Evolutionary conservation across 2,113 vertebrate species (phyloP).

Genomic region (Catharus bicknelli): DNA sequence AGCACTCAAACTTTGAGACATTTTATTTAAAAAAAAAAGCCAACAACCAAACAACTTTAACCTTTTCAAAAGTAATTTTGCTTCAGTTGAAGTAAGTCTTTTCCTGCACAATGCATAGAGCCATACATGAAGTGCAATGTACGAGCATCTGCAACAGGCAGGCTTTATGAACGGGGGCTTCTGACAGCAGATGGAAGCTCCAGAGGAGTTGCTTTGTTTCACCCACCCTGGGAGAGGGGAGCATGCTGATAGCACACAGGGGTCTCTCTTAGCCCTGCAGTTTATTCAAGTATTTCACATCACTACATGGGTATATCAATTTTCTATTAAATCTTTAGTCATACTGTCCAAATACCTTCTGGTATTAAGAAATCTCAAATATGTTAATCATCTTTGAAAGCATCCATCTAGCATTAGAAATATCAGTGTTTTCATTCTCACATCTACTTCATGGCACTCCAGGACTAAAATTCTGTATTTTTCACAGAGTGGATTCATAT

Average conservation of each 20-base stretch:
- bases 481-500: neutral
- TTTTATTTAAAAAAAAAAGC: neutral
- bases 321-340: neutral
- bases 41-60: neutral
- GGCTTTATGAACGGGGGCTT: neutral
- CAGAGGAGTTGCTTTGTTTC: neutral
- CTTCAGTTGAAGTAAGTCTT: neutral
- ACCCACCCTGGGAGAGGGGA: accelerated
- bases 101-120: neutral
- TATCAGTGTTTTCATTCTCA: neutral
- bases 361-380: neutral
- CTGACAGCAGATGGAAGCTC: neutral
- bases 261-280: neutral
- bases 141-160: accelerated
- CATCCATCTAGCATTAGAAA: neutral
- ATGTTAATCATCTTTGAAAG: neutral
- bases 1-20: neutral
- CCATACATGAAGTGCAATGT: accelerated
- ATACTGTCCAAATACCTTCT: neutral
- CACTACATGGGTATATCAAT: neutral
- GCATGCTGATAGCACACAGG: accelerated
- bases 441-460: neutral
- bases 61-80: conserved; percentile 35
- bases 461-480: neutral
- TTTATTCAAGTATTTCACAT: neutral